Evolutionary conservation across 1,140 invertebrate species (phyloP).

Genomic region (Meloidogyne exigua): DNA sequence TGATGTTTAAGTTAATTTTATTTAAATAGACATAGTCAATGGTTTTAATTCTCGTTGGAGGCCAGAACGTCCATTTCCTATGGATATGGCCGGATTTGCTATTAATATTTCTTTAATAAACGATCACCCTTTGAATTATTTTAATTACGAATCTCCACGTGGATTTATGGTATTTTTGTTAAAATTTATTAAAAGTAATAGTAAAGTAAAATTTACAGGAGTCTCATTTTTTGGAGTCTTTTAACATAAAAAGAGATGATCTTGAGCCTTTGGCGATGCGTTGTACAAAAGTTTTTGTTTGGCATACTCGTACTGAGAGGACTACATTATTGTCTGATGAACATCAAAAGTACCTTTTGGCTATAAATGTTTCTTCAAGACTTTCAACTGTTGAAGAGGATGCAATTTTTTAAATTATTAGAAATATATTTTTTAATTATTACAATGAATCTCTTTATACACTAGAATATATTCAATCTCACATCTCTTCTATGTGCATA

Average conservation of each 20-base stretch:
- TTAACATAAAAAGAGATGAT: conserved; percentile 42
- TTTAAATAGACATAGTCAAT: conserved; percentile 24
- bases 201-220: conserved; percentile 43
- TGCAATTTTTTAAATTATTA: conserved; percentile 28
- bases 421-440: conserved; percentile 11
- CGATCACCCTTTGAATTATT: conserved; percentile 45
- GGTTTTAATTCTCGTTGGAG: conserved; percentile 60
- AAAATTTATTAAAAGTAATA: background rate
- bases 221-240: conserved; percentile 51
- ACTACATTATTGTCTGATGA: conserved; percentile 36
- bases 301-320: conserved; percentile 41
- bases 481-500: background rate
- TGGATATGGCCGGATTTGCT: conserved; percentile 63
- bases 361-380: background rate
- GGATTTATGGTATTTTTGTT: conserved; percentile 56
- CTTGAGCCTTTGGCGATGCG: conserved; percentile 57
- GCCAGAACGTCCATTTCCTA: conserved; percentile 57
- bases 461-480: background rate
- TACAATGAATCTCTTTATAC: background rate
- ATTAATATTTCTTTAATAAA: conserved; percentile 57
- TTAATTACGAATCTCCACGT: conserved; percentile 52
- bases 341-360: conserved; percentile 24
- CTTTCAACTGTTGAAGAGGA: conserved; percentile 28
- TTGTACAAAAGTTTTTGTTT: conserved; percentile 61
- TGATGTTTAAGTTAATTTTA: conserved; percentile 4